Conservation (phyloP, 1,140 invertebrate species). For the Lordiphosa mommai region DNA sequence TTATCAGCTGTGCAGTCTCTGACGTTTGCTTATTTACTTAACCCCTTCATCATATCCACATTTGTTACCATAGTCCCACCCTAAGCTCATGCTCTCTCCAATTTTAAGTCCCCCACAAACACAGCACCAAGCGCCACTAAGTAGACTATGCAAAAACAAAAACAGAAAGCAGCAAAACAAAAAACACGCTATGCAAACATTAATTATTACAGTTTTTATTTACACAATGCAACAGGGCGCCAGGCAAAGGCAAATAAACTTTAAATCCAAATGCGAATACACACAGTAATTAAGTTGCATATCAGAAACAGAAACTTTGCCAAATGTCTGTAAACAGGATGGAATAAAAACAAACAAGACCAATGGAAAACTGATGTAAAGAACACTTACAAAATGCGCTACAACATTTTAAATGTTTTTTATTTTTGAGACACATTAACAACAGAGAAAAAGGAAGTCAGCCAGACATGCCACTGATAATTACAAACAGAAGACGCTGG, state of each 20-base stretch:
- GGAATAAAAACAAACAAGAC: slow-evolving; percentile 1
- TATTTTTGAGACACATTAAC: slow-evolving; percentile 21
- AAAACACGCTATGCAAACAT: slow-evolving; percentile 16
- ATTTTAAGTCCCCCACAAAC: background rate
- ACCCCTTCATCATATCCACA: no score
- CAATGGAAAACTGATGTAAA: slow-evolving; percentile 14
- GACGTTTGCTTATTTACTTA: no score
- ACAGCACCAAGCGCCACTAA: slow-evolving; percentile 3
- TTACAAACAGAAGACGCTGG: slow-evolving; percentile 4
- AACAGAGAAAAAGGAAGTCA: slow-evolving; percentile 1
- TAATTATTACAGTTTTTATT: slow-evolving; percentile 29
- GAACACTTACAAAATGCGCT: slow-evolving; percentile 5
- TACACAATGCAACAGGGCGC: slow-evolving; percentile 21
- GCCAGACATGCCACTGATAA: slow-evolving; percentile 21
- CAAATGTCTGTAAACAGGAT: slow-evolving; percentile 28
- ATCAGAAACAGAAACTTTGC: slow-evolving; percentile 24
- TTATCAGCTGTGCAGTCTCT: no score
- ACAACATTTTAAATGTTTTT: slow-evolving; percentile 9
- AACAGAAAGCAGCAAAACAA: slow-evolving; percentile 3
- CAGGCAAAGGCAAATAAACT: slow-evolving; percentile 13
- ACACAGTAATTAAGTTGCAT: slow-evolving; percentile 29
- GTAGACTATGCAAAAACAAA: slow-evolving; percentile 7
- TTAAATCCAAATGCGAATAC: no score
- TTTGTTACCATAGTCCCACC: no score
- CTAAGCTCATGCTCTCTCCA: no score